Evolutionary conservation across 2,888 invertebrate genomes (phyloP), one percentile per base, ranked within the genome.

Genomic region (Sipha maydis): DNA sequence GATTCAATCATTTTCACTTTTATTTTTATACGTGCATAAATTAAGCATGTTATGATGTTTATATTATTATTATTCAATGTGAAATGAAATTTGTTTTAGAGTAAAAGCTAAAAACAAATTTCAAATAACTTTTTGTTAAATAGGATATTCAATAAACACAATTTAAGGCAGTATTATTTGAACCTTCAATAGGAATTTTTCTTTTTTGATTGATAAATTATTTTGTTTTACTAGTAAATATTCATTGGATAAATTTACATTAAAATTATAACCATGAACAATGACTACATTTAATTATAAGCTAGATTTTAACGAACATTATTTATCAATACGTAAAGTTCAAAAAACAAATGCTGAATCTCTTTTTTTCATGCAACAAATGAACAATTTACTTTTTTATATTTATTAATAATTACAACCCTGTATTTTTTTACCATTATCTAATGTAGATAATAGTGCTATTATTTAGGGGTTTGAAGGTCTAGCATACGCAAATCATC

Each of bases 151-250:
- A 21, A 82, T 69, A 48, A 82, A 41, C 41, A n/a, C 69, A 82
- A 82, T 82, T 67, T 41, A 82, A 67, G 19, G 48, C 48, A 56
- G 0, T 17, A 69, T 82, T 41, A 82, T 82, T 82, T 82, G 41
- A 21, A 82, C 41, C 21, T 69, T 41, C 41, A 82, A 82, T 82
- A 41, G 41, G 82, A 14, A 1, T 14, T 48, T 48, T 48, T 48
- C 14, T 48, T 48, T 48, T 48, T 48, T 48, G 41, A 3, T 41
- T 69, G 28, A 3, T 73, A 61, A 61, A 61, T 61, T 48, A 48
- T 14, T 61, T 61, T 61, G 25, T 61, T 21, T 21, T 7, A 61
- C 3, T 7, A 61, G 21, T 61, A 61, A 3, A 7, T 61, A 56
- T 25, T 0, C 56, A 19, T 2, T 4, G 61, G 25, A 25, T 8